Evolutionary conservation across 2,113 vertebrate genomes (phyloP), one percentile per base, ranked within the genome.

Genomic region (Albula goreensis): DNA sequence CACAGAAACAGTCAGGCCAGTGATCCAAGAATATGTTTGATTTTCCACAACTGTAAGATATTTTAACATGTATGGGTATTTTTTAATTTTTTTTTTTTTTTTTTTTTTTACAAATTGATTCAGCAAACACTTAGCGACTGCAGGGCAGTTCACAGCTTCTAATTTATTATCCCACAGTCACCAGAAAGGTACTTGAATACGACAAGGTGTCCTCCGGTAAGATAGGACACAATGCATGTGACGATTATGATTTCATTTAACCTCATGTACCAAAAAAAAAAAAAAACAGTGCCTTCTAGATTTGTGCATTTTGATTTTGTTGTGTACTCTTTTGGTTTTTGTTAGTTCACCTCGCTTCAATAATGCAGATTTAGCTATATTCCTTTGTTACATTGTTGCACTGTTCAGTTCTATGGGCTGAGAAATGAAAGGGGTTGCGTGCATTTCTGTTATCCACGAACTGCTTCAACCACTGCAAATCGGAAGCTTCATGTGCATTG

Each of bases 141-240:
- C 96, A 95, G 96, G 96, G 93, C 95, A 96, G 96, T 96, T 96
- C 93, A 93, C 92, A 94, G 91, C 92, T 93, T 94, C 92, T 96
- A 96, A 96, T 96, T 96, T 96, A 96, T 96, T 95, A 94, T 91
- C 94, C 93, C 92, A 87, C 82, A 90, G 91, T 90, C 90, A 84
- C 90, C 85, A 93, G 92, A 89, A 94, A 93, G 93, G 94, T 95
- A 95, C 93, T 94, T 94, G 92, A 96, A 93, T 92, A 92, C 50
- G 94, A 96, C 95, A 95, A 95, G 94, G 94, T 95, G 95, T 94
- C 94, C 92, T 89, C 91, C 91, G 89, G 87, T 87, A 88, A 49
- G 90, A 87, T 90, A 89, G 92, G 94, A 95, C 93, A 92, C 94
- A 94, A 93, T 95, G 92, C 91, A 91, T 88, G 92, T 89, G 91